These are phyloP conservation scores for Mirza zaza DNA, from an alignment of 2,113 vertebrate genomes.

Conservation along the genomic window DNA sequence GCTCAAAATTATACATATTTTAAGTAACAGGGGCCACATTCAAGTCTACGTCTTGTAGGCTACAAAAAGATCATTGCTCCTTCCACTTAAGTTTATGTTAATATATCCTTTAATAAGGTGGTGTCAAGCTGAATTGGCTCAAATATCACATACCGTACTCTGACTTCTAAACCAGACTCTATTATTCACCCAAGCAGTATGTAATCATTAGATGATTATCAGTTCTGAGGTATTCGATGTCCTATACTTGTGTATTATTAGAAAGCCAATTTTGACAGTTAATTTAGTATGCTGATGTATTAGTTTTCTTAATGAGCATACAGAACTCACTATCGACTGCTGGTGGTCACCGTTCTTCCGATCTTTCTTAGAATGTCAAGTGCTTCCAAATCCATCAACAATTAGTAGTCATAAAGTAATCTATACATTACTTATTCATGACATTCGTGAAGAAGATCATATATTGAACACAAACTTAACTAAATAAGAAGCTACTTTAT, in stretches of 20 bases:
- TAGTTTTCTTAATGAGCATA: slow-evolving; percentile 40
- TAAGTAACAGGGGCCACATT: background rate
- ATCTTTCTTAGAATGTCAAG: slow-evolving; percentile 13
- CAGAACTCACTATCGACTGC: background rate
- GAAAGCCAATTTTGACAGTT: slow-evolving; percentile 5
- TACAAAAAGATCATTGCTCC: background rate
- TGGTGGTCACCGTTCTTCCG: background rate
- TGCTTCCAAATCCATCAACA: slow-evolving; percentile 52
- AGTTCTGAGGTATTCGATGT: background rate
- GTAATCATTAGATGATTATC: background rate
- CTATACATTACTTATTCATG: background rate
- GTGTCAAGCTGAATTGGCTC: background rate
- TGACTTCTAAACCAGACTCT: slow-evolving; percentile 21
- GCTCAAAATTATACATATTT: background rate
- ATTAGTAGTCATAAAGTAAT: slow-evolving; percentile 22
- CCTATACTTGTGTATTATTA: background rate
- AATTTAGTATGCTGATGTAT: background rate
- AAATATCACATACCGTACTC: slow-evolving; percentile 28
- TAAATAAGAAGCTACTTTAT: background rate
- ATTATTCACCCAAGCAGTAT: background rate
- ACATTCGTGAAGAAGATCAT: background rate
- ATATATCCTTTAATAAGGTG: background rate
- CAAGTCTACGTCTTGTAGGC: background rate
- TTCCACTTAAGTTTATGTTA: background rate
- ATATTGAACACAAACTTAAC: slow-evolving; percentile 46